phyloP scores from a whole-genome alignment of 2,797 vertebrate genomes.

The Columba guinea region DNA sequence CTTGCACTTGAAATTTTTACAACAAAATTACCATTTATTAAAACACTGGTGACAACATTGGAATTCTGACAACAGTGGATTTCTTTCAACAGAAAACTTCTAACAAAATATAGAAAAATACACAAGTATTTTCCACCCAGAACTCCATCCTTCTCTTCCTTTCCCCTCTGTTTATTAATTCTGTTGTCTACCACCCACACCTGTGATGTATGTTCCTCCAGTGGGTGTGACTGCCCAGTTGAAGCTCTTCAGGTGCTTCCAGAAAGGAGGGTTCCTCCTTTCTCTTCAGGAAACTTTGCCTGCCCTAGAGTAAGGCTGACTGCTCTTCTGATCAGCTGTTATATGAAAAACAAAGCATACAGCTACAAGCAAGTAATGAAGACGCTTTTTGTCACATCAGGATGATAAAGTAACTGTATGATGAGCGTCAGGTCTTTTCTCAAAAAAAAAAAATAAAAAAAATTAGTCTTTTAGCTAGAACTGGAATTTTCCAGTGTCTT shows the following conservation, averaged over 20 bases:
- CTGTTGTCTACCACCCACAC: background rate
- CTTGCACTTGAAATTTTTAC: background rate
- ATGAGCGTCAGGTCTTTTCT: background rate
- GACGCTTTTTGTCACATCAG: rapidly evolving
- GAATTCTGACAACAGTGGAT: background rate
- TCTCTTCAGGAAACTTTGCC: rapidly evolving
- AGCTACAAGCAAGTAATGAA: background rate
- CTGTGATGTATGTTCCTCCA: background rate
- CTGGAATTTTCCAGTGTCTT: background rate
- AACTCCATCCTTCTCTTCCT: background rate
- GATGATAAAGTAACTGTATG: background rate
- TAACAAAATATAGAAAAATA: background rate
- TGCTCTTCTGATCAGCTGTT: background rate
- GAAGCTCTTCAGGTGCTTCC: background rate
- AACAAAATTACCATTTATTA: background rate
- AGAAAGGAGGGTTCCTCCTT: background rate
- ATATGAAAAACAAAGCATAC: rapidly evolving
- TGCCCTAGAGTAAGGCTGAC: rapidly evolving
- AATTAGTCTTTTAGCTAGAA: background rate
- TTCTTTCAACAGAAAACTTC: background rate
- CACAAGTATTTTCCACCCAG: background rate
- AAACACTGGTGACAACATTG: background rate
- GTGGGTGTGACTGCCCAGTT: background rate
- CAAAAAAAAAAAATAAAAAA: background rate
- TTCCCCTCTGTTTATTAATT: background rate